Base-by-base conservation (phyloP, 2,113 vertebrate species). In the Rhinoderma darwinii region DNA sequence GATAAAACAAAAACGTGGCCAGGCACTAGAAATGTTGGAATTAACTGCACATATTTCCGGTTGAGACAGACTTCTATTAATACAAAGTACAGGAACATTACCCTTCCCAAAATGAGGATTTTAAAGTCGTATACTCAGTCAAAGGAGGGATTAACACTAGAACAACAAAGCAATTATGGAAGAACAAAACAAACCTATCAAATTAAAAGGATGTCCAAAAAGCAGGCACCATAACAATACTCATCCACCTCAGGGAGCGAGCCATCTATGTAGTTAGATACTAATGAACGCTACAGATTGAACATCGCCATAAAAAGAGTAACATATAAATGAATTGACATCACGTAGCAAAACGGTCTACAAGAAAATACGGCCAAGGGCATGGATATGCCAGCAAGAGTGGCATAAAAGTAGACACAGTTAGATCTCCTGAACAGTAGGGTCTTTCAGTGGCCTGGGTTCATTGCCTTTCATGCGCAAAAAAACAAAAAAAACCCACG, bases 31-130 rank as follows among this genome's bases (percentile, higher is more conserved):
- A 41, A 61, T 51, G 50, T 20, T 37, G 15, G 44, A 35, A 6
- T 32, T 35, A 50, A 35, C 50, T 14, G 44, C 35, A 54, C 47
- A 37, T 3, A 39, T 10, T 47, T 79, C 30, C 77, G 18, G 51
- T 39, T 56, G 12, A 32, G 22, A 41, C 54, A 61, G 51, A 61
- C 7, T 12, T 41, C 77, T 41, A 56, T 79, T 59, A 80, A 61
- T 61, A 79, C 54, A 56, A 25, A 56, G 18, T 56, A 80, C 50
- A 80, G 8, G 66, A 59, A 59, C 78, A 81, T 22, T 59, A 81
- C 20, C 43, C n/a, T 27, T 54, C 47, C 75, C 20, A 78, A 30
- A 5, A 17, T 1, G 27, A 54, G 44, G 44, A 51, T 78, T 11
- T 22, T 7, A 54, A 54, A 43, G 39, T 44, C 2, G 39, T 3